These are phyloP conservation scores for Hypolimnas misippus DNA, from an alignment of 2,888 invertebrate genomes.

Conservation along the genomic window DNA sequence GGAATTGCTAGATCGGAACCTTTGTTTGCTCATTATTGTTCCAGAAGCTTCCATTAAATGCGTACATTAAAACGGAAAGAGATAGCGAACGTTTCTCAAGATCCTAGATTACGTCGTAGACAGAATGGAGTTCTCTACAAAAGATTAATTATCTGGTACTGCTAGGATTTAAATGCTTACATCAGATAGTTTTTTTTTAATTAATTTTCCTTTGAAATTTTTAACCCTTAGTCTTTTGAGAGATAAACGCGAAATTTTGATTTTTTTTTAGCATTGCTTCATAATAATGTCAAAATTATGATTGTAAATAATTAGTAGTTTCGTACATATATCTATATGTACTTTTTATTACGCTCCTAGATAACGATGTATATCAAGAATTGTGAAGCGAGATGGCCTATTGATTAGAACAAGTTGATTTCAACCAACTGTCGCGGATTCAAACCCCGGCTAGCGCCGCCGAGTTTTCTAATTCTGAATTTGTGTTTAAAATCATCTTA, in stretches of 20 bases:
- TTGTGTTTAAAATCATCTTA: no score
- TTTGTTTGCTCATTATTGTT: conserved; percentile 41
- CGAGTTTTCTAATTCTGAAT: no score
- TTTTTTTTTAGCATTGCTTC: not conserved
- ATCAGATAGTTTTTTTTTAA: conserved; percentile 19
- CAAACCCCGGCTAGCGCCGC: no score
- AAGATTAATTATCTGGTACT: conserved; percentile 43
- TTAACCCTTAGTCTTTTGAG: conserved; percentile 5
- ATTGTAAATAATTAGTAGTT: no score
- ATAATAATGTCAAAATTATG: not conserved
- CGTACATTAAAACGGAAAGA: conserved; percentile 44
- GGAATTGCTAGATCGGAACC: conserved; percentile 12
- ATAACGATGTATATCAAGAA: no score
- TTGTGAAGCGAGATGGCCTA: no score
- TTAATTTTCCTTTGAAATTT: conserved; percentile 8
- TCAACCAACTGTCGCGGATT: no score
- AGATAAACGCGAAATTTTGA: not conserved
- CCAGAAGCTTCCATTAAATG: conserved; percentile 42
- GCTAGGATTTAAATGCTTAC: conserved; percentile 25
- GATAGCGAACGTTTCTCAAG: conserved; percentile 48
- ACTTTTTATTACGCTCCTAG: no score
- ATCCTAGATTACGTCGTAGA: conserved; percentile 50
- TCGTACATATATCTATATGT: no score
- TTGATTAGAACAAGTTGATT: no score
- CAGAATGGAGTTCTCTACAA: conserved; percentile 41